A percentile compares a stretch with the other conserved stretches of the same genome.
Conservation (phyloP, 2,888 invertebrate species). For the Chrysotoxum bicinctum region DNA sequence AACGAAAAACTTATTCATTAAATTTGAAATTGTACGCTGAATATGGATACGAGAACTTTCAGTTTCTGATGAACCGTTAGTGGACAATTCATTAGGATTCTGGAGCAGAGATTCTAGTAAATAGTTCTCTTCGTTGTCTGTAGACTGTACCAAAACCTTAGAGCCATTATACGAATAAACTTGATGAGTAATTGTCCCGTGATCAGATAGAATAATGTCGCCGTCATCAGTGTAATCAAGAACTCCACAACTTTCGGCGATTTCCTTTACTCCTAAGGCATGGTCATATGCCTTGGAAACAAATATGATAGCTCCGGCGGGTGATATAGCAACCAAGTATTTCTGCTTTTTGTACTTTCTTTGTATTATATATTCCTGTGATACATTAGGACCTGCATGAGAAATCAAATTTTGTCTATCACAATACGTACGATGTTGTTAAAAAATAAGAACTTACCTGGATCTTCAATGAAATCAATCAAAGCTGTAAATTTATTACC, state of each 20-base stretch:
- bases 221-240: slow-evolving; percentile 10
- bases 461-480: slow-evolving; percentile 21
- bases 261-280: not conserved
- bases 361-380: not conserved
- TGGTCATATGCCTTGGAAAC: slow-evolving; percentile 18
- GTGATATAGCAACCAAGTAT: slow-evolving; percentile 11
- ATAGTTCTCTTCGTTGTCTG: not conserved
- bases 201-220: slow-evolving; percentile 7
- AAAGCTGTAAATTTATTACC: slow-evolving; percentile 7
- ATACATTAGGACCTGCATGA: not conserved
- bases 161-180: not conserved
- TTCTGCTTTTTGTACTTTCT: not conserved
- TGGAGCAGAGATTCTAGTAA: not conserved
- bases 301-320: not conserved
- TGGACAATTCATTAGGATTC: not conserved
- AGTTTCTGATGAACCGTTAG: not conserved
- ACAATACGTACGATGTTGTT: not conserved
- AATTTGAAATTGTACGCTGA: not conserved
- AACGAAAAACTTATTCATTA: not conserved
- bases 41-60: not conserved
- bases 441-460: not conserved
- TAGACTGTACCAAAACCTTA: not conserved
- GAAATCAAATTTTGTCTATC: not conserved
- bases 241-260: slow-evolving; percentile 18
- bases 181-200: not conserved